Conservation (phyloP, 2,113 vertebrate species). For the Syngnathus floridae region DNA sequence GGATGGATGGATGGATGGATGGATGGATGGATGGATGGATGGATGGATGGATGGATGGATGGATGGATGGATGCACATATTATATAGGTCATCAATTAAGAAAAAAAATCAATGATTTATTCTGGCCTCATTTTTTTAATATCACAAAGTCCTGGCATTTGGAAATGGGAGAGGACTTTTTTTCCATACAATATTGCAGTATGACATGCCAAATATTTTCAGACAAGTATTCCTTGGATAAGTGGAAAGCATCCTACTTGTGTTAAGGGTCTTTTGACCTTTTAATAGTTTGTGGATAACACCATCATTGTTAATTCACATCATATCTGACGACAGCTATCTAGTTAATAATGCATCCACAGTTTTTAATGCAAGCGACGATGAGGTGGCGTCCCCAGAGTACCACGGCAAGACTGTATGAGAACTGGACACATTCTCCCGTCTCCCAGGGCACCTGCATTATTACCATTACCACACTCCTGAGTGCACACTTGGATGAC, state of each 20-base stretch:
- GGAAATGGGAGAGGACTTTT: too few species aligned
- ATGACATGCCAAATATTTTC: neutral
- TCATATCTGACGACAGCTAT: constrained; percentile 67
- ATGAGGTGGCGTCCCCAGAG: constrained; percentile 91
- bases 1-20: too few species aligned
- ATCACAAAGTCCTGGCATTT: neutral
- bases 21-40: too few species aligned
- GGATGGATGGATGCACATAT: too few species aligned
- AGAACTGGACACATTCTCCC: constrained; percentile 18
- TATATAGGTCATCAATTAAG: too few species aligned
- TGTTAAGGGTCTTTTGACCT: neutral
- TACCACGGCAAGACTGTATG: constrained; percentile 91
- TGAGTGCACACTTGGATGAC: constrained; percentile 26
- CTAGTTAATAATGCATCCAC: constrained; percentile 87
- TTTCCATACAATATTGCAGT: neutral
- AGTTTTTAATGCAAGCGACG: constrained; percentile 85
- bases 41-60: too few species aligned
- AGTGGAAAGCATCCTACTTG: neutral
- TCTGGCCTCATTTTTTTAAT: neutral
- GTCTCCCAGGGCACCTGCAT: constrained; percentile 22
- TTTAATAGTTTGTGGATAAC: neutral
- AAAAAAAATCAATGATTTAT: neutral
- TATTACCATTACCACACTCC: constrained; percentile 13
- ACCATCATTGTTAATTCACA: neutral
- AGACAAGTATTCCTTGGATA: neutral